Conservation (phyloP, 2,888 invertebrate genomes). For the Zygogramma bicolorata region DNA sequence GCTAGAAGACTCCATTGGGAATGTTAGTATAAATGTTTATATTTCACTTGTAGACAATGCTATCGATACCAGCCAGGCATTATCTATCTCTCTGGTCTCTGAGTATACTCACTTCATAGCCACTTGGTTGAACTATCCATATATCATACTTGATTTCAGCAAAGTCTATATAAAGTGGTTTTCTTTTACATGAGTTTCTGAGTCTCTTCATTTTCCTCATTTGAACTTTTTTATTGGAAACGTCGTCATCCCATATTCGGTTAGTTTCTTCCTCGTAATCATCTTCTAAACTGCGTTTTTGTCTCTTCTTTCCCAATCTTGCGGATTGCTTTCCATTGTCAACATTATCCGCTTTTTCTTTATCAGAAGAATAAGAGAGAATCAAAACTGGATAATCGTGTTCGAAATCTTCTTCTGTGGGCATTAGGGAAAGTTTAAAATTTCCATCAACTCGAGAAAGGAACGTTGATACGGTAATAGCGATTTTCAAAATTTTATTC, state of each 20-base stretch:
- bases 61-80: too few relatives aligned
- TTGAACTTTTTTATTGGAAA: constrained; percentile 48
- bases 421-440: constrained; percentile 61
- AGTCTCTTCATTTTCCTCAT: constrained; percentile 54
- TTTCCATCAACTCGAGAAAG: constrained; percentile 49
- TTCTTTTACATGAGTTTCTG: constrained; percentile 66
- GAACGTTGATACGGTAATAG: constrained; percentile 57
- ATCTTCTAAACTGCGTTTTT: constrained; percentile 54
- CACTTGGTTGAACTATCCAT: constrained; percentile 71
- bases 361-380: constrained; percentile 58
- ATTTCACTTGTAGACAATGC: too few relatives aligned
- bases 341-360: constrained; percentile 13
- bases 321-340: neutral
- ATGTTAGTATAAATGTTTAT: too few relatives aligned
- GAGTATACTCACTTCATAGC: constrained; percentile 66
- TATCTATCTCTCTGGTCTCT: neutral
- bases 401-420: constrained; percentile 57
- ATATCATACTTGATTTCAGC: constrained; percentile 70
- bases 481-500: constrained; percentile 56
- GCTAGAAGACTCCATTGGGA: too few relatives aligned
- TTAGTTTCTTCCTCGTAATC: constrained; percentile 66
- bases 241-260: constrained; percentile 62
- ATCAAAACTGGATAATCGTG: constrained; percentile 64
- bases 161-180: constrained; percentile 70
- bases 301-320: constrained; percentile 10